Conservation (phyloP, 2,113 vertebrate genomes). For the Trichomycterus rosablanca region DNA sequence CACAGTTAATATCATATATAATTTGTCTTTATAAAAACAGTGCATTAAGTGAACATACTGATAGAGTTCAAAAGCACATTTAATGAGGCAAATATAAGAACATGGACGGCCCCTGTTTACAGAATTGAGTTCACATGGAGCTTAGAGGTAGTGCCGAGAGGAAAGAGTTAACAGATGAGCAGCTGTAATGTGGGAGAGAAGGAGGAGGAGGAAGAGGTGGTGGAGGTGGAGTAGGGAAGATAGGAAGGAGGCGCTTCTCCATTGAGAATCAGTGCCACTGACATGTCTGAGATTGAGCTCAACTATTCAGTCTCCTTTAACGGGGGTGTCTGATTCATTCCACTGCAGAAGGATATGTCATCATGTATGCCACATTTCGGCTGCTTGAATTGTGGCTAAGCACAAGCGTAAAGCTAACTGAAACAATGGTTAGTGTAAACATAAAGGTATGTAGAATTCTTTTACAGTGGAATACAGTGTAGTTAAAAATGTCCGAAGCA, state of each 20-base stretch:
- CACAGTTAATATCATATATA: too few relatives aligned
- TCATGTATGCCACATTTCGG: too few relatives aligned
- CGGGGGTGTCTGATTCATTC: slow-evolving; percentile 16
- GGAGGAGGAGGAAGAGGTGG: slow-evolving; percentile 21
- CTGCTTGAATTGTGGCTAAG: too few relatives aligned
- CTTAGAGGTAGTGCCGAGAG: background rate
- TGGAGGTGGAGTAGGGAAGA: too few relatives aligned
- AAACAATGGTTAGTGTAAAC: background rate
- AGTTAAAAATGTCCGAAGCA: too few relatives aligned
- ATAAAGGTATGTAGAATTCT: too few relatives aligned
- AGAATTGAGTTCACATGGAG: background rate
- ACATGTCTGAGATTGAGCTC: slow-evolving; percentile 44
- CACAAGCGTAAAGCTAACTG: background rate
- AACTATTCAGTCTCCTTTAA: slow-evolving; percentile 28
- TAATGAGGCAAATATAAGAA: too few relatives aligned
- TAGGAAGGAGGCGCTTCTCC: slow-evolving; percentile 26
- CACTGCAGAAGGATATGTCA: slow-evolving; percentile 5
- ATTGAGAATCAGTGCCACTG: slow-evolving; percentile 46
- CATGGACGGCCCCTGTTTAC: too few relatives aligned
- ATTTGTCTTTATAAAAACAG: too few relatives aligned
- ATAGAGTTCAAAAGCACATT: too few relatives aligned
- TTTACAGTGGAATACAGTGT: too few relatives aligned
- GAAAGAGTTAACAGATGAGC: slow-evolving; percentile 41
- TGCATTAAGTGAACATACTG: too few relatives aligned
- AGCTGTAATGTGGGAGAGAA: slow-evolving; percentile 26